Conservation (phyloP, 2,113 vertebrate species). For the Channa argus region DNA sequence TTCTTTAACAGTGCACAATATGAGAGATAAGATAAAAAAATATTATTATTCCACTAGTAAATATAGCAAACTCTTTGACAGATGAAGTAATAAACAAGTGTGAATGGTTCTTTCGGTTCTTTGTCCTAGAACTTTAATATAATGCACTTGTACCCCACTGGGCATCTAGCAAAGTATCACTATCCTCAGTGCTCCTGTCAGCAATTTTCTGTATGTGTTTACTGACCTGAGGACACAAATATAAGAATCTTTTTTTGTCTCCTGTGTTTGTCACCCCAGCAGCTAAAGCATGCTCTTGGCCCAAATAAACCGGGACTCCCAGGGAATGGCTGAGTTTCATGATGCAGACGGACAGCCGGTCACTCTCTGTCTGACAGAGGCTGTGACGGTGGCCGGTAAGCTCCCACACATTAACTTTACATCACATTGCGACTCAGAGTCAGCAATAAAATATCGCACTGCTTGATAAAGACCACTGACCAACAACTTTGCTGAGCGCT, state of each 20-base stretch:
- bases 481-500: no score
- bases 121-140: no score
- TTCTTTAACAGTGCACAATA: no score
- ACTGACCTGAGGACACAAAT: neutral
- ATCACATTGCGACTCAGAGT: neutral
- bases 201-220: neutral
- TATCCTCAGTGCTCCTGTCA: neutral
- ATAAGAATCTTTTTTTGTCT: neutral
- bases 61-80: no score
- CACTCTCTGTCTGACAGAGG: conserved; percentile 95
- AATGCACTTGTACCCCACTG: neutral
- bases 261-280: conserved; percentile 38
- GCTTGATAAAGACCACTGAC: no score
- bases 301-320: conserved; percentile 97
- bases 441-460: neutral
- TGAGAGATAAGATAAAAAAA: no score
- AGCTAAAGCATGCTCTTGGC: conserved; percentile 97
- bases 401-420: neutral
- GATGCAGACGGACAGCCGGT: conserved; percentile 96
- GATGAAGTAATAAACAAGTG: no score
- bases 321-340: conserved; percentile 97
- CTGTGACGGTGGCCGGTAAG: conserved; percentile 94
- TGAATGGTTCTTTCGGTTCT: no score
- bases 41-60: no score
- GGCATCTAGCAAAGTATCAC: neutral